phyloP scores from a whole-genome alignment of 2,797 vertebrate genomes.

The Rhabdophis nuchalis region DNA sequence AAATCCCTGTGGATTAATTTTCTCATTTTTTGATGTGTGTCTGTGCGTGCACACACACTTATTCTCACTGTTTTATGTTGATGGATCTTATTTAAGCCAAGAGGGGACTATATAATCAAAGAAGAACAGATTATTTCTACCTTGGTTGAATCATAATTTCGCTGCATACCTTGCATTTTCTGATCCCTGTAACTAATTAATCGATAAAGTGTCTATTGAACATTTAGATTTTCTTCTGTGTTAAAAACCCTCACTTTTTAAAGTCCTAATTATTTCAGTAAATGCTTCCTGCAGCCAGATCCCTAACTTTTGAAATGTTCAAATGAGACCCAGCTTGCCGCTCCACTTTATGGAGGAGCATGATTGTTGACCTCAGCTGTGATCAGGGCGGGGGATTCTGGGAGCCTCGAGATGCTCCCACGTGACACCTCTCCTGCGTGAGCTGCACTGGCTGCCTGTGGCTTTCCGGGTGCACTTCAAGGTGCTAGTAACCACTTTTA shows the following conservation, averaged over 20 bases:
- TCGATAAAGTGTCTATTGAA: not conserved
- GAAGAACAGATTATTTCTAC: not conserved
- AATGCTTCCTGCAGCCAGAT: not conserved
- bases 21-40: not conserved
- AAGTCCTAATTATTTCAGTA: not conserved
- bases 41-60: too few relatives aligned
- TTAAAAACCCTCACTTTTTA: not conserved
- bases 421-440: too few relatives aligned
- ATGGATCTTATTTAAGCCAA: not conserved
- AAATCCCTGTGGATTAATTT: not conserved
- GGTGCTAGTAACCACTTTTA: too few relatives aligned
- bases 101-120: not conserved
- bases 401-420: too few relatives aligned
- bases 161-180: not conserved
- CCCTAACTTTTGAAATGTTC: not conserved
- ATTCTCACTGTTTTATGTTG: not conserved
- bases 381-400: too few relatives aligned
- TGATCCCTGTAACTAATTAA: not conserved
- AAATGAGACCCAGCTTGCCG: not conserved
- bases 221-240: not conserved
- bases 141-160: not conserved
- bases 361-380: not conserved
- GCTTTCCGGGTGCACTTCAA: too few relatives aligned
- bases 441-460: too few relatives aligned
- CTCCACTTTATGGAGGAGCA: not conserved